Percentiles rank a stretch among this genome's conserved stretches.
These are phyloP conservation scores for Gymnothorax reevesii DNA, from an alignment of 2,797 vertebrate species.

Conservation along the genomic window DNA sequence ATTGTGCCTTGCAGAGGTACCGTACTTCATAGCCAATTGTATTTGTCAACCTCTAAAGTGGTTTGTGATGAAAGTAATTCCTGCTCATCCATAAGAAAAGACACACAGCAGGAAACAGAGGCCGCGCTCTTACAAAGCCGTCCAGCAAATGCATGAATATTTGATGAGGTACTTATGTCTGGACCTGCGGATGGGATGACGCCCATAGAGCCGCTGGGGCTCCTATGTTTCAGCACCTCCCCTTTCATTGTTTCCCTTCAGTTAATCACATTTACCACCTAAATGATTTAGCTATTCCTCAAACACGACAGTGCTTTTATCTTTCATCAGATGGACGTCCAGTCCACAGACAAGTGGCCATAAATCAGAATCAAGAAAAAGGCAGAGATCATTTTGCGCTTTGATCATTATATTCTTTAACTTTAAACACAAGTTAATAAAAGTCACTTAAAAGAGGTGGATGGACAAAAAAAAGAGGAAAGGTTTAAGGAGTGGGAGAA, in stretches of 20 bases:
- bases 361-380: constrained; percentile 40
- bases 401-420: constrained; percentile 44
- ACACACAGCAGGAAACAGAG: constrained; percentile 29
- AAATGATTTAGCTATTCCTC: constrained; percentile 50
- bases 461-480: neutral
- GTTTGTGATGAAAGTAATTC: constrained; percentile 22
- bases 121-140: constrained; percentile 31
- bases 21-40: neutral
- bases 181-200: neutral
- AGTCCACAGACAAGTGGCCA: constrained; percentile 34
- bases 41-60: constrained; percentile 30
- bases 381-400: constrained; percentile 34
- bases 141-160: constrained; percentile 42
- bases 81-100: constrained; percentile 29
- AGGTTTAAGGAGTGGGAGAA: neutral
- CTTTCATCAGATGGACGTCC: constrained; percentile 45
- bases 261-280: constrained; percentile 54
- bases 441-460: constrained; percentile 35
- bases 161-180: constrained; percentile 29
- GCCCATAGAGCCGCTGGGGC: neutral
- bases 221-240: constrained; percentile 28
- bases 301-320: constrained; percentile 45
- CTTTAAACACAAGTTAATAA: constrained; percentile 42
- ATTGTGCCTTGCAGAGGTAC: neutral
- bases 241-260: constrained; percentile 32